A percentile compares a stretch with the other conserved stretches of the same genome.
phyloP scores from a whole-genome alignment of 2,113 vertebrate species.

The Ibidorhyncha struthersii region DNA sequence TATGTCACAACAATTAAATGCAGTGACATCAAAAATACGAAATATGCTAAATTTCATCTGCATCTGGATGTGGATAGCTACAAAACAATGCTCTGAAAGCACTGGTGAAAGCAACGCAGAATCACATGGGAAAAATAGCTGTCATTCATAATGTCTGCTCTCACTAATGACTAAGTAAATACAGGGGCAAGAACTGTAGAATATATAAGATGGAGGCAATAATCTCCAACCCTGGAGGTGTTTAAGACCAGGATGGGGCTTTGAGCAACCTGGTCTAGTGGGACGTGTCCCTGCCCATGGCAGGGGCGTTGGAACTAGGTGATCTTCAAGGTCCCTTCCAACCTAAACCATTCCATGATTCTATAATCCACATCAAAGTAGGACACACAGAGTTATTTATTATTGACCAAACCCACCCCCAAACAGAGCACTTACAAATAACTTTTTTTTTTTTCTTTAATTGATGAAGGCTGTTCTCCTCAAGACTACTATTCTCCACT shows the following conservation, averaged over 20 bases:
- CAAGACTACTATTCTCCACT: not conserved
- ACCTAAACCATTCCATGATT: too few relatives aligned
- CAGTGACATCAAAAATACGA: not conserved
- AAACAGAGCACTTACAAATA: not conserved
- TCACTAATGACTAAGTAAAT: not conserved
- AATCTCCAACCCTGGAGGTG: too few relatives aligned
- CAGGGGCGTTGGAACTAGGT: too few relatives aligned
- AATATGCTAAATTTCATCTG: not conserved
- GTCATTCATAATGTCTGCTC: not conserved
- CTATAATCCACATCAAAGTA: not conserved
- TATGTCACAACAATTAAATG: not conserved
- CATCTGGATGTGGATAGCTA: not conserved
- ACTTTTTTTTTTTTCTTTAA: not conserved
- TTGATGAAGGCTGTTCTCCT: not conserved
- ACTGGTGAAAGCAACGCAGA: not conserved
- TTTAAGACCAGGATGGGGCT: too few relatives aligned
- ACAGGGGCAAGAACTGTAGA: not conserved
- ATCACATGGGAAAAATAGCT: not conserved
- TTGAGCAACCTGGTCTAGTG: too few relatives aligned
- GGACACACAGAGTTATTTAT: not conserved
- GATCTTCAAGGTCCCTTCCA: too few relatives aligned
- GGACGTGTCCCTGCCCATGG: too few relatives aligned
- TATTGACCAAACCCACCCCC: not conserved
- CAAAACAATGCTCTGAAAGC: not conserved
- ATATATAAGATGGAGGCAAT: not conserved